These are phyloP conservation scores for Drosophila pseudotakahashii DNA, from an alignment of 2,888 invertebrate species.

Conservation along the genomic window DNA sequence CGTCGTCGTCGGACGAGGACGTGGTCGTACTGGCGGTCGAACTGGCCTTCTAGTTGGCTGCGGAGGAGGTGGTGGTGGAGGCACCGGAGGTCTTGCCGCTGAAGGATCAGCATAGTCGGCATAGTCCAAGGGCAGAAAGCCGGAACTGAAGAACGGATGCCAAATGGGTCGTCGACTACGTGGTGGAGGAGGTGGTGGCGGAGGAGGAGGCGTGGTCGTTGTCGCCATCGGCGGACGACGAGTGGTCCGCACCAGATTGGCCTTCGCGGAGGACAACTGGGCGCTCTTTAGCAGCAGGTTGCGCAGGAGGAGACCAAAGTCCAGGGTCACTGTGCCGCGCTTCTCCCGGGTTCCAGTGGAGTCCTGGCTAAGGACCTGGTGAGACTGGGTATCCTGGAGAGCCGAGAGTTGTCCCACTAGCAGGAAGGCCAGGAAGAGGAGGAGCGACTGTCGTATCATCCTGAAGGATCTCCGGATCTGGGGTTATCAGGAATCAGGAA, in stretches of 20 bases:
- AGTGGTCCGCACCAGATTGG: conserved; percentile 44
- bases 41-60: conserved; percentile 30
- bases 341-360: conserved; percentile 49
- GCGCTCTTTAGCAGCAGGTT: conserved; percentile 78
- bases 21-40: conserved; percentile 25
- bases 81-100: conserved; percentile 20
- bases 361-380: neutral
- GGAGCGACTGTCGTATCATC: conserved; percentile 15
- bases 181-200: conserved; percentile 23
- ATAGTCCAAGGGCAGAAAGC: conserved; percentile 53
- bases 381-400: neutral
- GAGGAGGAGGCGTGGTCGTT: conserved; percentile 22
- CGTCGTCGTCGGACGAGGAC: conserved; percentile 6
- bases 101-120: conserved; percentile 48
- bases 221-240: conserved; percentile 29
- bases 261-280: conserved; percentile 67
- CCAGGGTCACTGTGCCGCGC: conserved; percentile 73
- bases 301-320: conserved; percentile 71
- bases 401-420: conserved; percentile 14
- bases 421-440: conserved; percentile 15
- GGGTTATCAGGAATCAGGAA: neutral
- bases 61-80: conserved; percentile 22
- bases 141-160: conserved; percentile 59
- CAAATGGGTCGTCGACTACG: conserved; percentile 40
- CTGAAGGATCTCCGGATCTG: neutral